These are phyloP conservation scores for Drosophila setosimentum DNA, from an alignment of 2,888 invertebrate species.

Conservation along the genomic window DNA sequence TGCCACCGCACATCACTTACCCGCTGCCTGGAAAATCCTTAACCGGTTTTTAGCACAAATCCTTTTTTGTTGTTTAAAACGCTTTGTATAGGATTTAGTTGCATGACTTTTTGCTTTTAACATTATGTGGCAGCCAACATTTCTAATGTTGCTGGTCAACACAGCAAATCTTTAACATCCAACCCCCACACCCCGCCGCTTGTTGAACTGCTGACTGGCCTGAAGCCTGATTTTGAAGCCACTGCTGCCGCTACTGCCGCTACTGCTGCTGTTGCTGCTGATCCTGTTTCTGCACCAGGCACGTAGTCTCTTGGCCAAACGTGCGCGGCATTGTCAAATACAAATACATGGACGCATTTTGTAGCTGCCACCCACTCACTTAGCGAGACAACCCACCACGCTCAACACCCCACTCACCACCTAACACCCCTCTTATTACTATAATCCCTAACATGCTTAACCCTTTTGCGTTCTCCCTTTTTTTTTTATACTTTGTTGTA, in stretches of 20 bases:
- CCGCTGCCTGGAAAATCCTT: constrained; percentile 42
- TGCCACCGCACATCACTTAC: constrained; percentile 10
- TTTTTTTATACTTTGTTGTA: background rate
- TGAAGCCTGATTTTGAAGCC: constrained; percentile 33
- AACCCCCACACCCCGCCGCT: background rate
- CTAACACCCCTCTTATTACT: background rate
- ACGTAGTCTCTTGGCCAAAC: constrained; percentile 68
- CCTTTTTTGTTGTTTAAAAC: constrained; percentile 75
- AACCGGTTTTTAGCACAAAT: constrained; percentile 73
- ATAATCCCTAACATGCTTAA: background rate
- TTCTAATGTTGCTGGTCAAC: constrained; percentile 47
- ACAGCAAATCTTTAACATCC: background rate
- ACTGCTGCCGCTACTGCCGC: constrained; percentile 15
- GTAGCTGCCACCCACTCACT: constrained; percentile 59
- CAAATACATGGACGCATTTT: constrained; percentile 69
- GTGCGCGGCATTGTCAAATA: constrained; percentile 72
- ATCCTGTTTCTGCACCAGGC: constrained; percentile 61
- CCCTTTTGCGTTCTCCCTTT: background rate
- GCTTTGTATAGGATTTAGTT: constrained; percentile 77
- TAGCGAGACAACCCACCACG: constrained; percentile 12
- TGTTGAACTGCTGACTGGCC: constrained; percentile 39
- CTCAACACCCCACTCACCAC: background rate
- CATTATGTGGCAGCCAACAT: constrained; percentile 53
- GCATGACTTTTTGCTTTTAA: constrained; percentile 75
- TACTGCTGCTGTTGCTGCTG: constrained; percentile 47